Conservation (phyloP, 2,113 vertebrate species). For the Oryzias celebensis region DNA sequence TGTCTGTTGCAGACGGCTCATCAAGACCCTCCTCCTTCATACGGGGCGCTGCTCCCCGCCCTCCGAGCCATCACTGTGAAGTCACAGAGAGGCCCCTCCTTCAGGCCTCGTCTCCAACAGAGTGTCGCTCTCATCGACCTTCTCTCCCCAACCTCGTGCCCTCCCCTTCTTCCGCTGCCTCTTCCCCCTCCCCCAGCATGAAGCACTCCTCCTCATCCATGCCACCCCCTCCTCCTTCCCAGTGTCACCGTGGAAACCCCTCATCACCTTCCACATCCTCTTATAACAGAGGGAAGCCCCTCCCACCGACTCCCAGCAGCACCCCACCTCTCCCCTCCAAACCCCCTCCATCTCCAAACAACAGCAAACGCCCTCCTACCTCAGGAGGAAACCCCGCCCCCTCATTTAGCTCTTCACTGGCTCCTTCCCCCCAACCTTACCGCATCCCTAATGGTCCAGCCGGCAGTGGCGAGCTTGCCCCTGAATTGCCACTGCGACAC, state of each 20-base stretch:
- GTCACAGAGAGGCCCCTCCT: constrained; percentile 73
- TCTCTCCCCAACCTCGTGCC: constrained; percentile 86
- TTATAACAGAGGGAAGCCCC: constrained; percentile 80
- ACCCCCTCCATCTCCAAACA: constrained; percentile 87
- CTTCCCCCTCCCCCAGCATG: constrained; percentile 77
- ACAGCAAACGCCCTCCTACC: constrained; percentile 63
- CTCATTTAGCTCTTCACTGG: constrained; percentile 76
- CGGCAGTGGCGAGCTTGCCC: constrained; percentile 75
- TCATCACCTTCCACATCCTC: constrained; percentile 74
- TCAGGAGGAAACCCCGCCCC: constrained; percentile 62
- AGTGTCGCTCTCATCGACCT: constrained; percentile 82
- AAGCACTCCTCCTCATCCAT: constrained; percentile 88
- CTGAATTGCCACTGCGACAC: constrained; percentile 89
- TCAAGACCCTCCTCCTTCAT: constrained; percentile 74
- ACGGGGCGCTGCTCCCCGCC: constrained; percentile 83
- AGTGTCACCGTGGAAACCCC: constrained; percentile 79
- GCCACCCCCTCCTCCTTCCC: constrained; percentile 75
- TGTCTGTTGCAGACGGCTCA: constrained; percentile 66
- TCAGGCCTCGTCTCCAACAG: constrained; percentile 78
- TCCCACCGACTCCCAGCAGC: constrained; percentile 71
- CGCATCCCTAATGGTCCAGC: constrained; percentile 84
- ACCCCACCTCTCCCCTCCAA: constrained; percentile 77
- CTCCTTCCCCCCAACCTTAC: constrained; percentile 83
- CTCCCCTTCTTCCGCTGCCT: constrained; percentile 83
- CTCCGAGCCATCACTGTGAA: constrained; percentile 74